Evolutionary conservation across 2,113 vertebrate species (phyloP).

Genomic region (Toxotes chatareus): DNA sequence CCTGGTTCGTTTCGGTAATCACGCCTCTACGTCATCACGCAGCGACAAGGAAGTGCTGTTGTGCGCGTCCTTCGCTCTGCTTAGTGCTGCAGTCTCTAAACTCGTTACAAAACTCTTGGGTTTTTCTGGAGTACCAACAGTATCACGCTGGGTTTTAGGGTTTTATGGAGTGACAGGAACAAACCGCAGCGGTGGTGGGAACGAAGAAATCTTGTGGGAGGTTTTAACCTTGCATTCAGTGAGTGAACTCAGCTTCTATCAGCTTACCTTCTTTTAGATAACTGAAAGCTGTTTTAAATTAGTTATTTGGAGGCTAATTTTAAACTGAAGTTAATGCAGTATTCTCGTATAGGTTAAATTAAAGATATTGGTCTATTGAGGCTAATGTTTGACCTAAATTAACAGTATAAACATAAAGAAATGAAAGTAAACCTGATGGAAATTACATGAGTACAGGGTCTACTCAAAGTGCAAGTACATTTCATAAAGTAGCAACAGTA

Average conservation of each 20-base stretch:
- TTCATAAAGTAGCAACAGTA: neutral
- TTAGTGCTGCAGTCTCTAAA: fast-evolving
- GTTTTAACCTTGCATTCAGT: constrained; percentile 5
- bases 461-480: neutral
- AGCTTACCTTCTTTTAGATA: neutral
- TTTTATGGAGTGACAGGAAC: constrained; percentile 16
- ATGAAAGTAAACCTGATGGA: neutral
- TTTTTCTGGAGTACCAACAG: neutral
- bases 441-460: neutral
- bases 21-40: constrained; percentile 32
- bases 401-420: neutral
- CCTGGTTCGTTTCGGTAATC: neutral
- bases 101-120: constrained; percentile 3
- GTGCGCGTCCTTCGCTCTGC: constrained; percentile 55
- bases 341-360: too few species aligned
- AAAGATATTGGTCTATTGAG: neutral
- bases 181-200: neutral
- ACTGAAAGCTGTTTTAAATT: neutral
- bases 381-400: neutral
- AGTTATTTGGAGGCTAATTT: neutral
- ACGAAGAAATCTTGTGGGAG: neutral
- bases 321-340: neutral
- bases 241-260: neutral
- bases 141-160: fast-evolving
- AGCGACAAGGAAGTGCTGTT: constrained; percentile 40